Evolutionary conservation across 2,113 vertebrate genomes (phyloP).

Genomic region (Balaeniceps rex): DNA sequence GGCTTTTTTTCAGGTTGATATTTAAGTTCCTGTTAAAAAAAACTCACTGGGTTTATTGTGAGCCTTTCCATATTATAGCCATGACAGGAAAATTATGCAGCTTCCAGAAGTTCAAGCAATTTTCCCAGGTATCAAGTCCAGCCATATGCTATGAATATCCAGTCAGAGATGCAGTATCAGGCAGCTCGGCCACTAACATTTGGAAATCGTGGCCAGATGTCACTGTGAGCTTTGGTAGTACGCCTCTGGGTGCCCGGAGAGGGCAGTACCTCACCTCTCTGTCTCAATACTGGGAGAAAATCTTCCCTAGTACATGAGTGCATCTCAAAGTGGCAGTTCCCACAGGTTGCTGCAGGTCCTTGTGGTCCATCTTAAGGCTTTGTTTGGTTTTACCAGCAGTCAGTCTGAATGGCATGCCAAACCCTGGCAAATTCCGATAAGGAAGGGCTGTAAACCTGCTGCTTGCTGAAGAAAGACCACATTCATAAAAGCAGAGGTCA

Average conservation of each 20-base stretch:
- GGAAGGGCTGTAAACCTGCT: background rate
- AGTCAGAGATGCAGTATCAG: background rate
- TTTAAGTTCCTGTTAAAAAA: background rate
- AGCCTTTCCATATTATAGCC: background rate
- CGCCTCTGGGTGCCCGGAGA: background rate
- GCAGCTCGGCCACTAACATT: background rate
- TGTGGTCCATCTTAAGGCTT: background rate
- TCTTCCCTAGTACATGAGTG: background rate
- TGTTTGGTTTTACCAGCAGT: background rate
- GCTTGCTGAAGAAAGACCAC: background rate
- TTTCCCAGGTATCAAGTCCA: background rate
- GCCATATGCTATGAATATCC: background rate
- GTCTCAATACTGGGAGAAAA: background rate
- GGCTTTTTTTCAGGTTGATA: background rate
- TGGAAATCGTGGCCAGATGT: background rate
- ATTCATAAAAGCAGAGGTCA: background rate
- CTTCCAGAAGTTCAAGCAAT: background rate
- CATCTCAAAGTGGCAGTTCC: background rate
- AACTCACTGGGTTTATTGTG: background rate
- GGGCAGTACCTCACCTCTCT: background rate
- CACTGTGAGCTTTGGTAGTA: background rate
- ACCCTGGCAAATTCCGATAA: background rate
- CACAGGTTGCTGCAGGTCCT: background rate
- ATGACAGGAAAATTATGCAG: background rate
- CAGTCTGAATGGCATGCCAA: background rate